Evolutionary conservation across 2,888 invertebrate species (phyloP), one percentile per base, ranked within the genome.

Genomic region (Ypsolopha scabrella): DNA sequence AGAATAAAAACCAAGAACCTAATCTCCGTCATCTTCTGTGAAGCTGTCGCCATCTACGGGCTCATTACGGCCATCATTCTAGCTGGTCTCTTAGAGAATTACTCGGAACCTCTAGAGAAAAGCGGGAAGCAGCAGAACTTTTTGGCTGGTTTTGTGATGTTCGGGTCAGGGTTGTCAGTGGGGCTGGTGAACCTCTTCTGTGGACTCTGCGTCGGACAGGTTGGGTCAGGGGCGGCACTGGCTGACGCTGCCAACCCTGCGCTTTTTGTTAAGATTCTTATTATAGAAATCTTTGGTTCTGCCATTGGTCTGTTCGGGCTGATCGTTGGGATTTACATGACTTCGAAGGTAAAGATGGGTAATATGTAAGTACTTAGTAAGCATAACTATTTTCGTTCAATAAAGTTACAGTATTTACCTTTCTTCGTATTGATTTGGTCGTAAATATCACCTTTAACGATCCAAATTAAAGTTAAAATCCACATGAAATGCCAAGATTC

Each of bases 21-120:
- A 60, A 95, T 97, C 65, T 96, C 96, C 11, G 95, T 97, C 58
- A 97, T 97, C 72, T 97, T 97, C 87, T 97, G 97, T 71, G 97
- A 97, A 82, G 97, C 97, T 59, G 97, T 97, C 0, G 97, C 97
- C 55, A 97, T 97, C 76, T 97, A 97, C 78, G 97, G 97, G n/a
- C 89, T 97, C 34, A 97, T 97, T 62, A 95, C 96, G 64, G 96
- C 97, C 9, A 97, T 97, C 66, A 95, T 97, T 6, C 88, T 97
- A 51, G 92, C 93, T 46, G 94, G 94, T 53, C 87, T 90, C 64
- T 75, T 93, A 55, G 90, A 89, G 43, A 67, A 75, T 54, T 85
- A 79, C 59, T 66, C 70, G 11, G 66, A 64, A 60, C 57, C 61
- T 24, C 66, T 73, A 6, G 54, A 59, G 7, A 66, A 65, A 6